phyloP scores from a whole-genome alignment of 2,113 vertebrate genomes.

The Heterotis niloticus region DNA sequence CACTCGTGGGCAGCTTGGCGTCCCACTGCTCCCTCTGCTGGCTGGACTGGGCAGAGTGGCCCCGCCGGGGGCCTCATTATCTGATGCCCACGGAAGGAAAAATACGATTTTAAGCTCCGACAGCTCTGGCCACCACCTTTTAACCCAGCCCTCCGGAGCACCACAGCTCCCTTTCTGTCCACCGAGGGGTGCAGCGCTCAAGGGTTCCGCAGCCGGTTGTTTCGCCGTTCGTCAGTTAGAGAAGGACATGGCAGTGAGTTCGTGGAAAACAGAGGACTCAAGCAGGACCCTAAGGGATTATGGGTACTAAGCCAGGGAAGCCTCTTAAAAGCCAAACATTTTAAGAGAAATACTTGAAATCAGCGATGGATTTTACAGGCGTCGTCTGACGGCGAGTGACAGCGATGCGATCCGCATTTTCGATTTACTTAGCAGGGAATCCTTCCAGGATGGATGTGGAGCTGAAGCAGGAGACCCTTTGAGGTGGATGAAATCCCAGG shows the following conservation, averaged over 20 bases:
- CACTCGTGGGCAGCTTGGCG: too few relatives aligned
- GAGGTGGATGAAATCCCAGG: not conserved
- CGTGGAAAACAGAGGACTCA: not conserved
- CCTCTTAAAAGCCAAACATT: slow-evolving; percentile 16
- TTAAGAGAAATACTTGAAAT: not conserved
- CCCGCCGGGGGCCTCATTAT: too few relatives aligned
- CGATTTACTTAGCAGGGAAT: not conserved
- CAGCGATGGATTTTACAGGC: slow-evolving; percentile 6
- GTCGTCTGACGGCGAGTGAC: not conserved
- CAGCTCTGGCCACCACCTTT: not conserved
- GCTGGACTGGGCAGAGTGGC: too few relatives aligned
- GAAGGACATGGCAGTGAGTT: not conserved
- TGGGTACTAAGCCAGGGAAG: slow-evolving; percentile 18
- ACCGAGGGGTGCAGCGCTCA: not conserved
- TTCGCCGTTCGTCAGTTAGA: not conserved
- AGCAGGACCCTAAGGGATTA: slow-evolving; percentile 7
- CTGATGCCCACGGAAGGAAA: not conserved
- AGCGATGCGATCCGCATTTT: not conserved
- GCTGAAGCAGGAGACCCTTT: not conserved
- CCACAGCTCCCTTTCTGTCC: not conserved
- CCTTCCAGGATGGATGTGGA: not conserved
- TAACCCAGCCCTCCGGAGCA: not conserved
- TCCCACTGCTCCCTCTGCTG: too few relatives aligned
- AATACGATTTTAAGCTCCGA: too few relatives aligned
- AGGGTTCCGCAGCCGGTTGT: not conserved